Evolutionary conservation across 2,888 invertebrate genomes (phyloP).

Genomic region (Leuctra nigra): DNA sequence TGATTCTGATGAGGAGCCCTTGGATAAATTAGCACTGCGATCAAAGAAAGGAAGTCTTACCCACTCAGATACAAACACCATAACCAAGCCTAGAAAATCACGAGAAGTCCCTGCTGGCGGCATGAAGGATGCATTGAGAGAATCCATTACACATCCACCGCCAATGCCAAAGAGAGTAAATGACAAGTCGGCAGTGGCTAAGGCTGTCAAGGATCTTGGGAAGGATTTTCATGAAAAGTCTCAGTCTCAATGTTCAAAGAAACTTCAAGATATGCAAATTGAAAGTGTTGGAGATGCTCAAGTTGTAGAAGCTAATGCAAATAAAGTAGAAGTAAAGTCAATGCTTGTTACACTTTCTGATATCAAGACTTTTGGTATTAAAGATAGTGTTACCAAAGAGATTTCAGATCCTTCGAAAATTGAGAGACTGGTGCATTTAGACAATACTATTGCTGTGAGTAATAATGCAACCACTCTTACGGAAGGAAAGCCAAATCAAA

Average conservation of each 20-base stretch:
- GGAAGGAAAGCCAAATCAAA: neutral
- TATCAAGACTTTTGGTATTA: neutral
- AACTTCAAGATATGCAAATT: neutral
- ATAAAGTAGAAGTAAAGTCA: neutral
- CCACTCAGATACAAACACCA: neutral
- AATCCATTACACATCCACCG: constrained; percentile 7
- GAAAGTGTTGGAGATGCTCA: neutral
- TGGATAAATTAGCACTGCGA: constrained; percentile 46
- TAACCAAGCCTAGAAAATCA: neutral
- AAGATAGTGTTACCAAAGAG: neutral
- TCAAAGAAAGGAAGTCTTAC: too few relatives aligned
- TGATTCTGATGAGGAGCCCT: constrained; percentile 60
- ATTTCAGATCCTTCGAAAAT: neutral
- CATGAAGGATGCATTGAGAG: constrained; percentile 8
- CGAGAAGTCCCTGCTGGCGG: neutral
- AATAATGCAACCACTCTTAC: neutral
- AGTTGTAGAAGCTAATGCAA: neutral
- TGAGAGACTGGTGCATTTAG: too few relatives aligned
- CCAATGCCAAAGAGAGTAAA: neutral
- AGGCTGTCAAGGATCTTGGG: neutral
- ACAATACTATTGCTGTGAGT: too few relatives aligned
- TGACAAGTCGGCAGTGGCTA: neutral
- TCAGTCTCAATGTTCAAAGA: neutral
- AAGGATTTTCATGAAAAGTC: neutral
- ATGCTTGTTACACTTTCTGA: neutral